A percentile compares a stretch with the other conserved stretches of the same genome.
Conservation (phyloP, 2,888 invertebrate genomes). For the Ceramica pisi region DNA sequence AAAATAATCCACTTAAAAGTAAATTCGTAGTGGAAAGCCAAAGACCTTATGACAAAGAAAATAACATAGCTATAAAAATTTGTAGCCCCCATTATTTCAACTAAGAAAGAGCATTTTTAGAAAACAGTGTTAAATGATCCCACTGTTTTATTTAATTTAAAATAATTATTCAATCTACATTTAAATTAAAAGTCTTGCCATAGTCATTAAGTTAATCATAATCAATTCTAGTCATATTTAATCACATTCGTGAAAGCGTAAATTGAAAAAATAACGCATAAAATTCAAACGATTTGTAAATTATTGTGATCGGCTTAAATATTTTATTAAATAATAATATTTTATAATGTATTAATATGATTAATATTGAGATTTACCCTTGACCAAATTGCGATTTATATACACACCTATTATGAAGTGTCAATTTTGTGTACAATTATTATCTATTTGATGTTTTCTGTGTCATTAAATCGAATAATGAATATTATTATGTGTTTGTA, state of each 20-base stretch:
- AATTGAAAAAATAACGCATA: conserved; percentile 17
- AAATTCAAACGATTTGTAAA: conserved; percentile 56
- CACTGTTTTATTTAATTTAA: neutral
- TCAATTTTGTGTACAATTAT: conserved; percentile 82
- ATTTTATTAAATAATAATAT: conserved; percentile 49
- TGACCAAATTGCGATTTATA: conserved; percentile 80
- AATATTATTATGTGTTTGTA: conserved; percentile 51
- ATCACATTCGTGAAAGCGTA: conserved; percentile 41
- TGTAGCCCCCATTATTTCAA: too few species aligned
- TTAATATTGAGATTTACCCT: conserved; percentile 66
- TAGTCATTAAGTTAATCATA: conserved; percentile 55
- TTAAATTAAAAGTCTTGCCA: conserved; percentile 58
- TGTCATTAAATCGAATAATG: conserved; percentile 74
- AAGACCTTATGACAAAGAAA: too few species aligned
- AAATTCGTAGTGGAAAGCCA: neutral
- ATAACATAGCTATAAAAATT: too few species aligned
- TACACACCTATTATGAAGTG: conserved; percentile 70
- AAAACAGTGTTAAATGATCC: too few species aligned
- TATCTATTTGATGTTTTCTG: conserved; percentile 77
- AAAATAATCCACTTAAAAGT: neutral
- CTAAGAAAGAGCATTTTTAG: too few species aligned
- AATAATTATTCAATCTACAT: conserved; percentile 21
- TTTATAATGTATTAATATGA: conserved; percentile 58
- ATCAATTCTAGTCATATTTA: conserved; percentile 53
- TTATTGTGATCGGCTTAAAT: conserved; percentile 75